Evolutionary conservation across 35 echinoderm and acorn worm genomes (phyloP), one percentile per base, ranked within the genome.

Genomic region (Apostichopus japonicus): DNA sequence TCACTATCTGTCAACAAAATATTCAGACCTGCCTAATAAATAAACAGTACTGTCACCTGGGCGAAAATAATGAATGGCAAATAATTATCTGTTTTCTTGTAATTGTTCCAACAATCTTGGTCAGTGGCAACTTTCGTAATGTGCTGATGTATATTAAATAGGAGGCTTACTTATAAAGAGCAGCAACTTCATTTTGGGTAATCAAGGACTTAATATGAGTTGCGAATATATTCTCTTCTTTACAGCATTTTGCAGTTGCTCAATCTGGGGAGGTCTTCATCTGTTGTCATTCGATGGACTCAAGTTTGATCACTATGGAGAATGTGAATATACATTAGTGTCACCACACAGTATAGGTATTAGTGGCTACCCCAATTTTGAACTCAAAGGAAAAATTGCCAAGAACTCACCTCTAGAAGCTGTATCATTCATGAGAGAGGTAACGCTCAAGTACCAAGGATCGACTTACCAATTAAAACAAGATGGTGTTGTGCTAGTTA

Each of bases 221-320:
- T 44, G 33, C 33, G 33, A 44, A 44, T 44, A 44, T 44, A 44
- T 53, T 53, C 54, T 55, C 33, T 82, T 14, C 15, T 19, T 84
- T 58, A 13, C 54, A 84, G 80, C 15, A 6, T 56, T n/a, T 10
- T 84, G 80, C 56, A 57, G 23, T 57, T 84, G 80, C 54, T 24
- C n/a, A 22, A 23, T 84, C 19, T 84, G 80, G 80, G 80, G 80
- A 56, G 80, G 80, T 21, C 52, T 84, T 4, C 80, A 84, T 56
- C 19, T 84, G 6, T 22, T 84, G 17, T 58, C 80, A 54, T 84
- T 84, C 56, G 80, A 84, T 84, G 80, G 80, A 23, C n/a, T 56
- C 54, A 57, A 58, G 22, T 84, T 84, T 84, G 54, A 84, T 57
- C 80, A 84, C 56, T 57, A 19, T 44, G 80, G 80, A 0, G 80